Base-by-base conservation (phyloP, 1,140 invertebrate genomes). In the Diploscapter pachys region DNA sequence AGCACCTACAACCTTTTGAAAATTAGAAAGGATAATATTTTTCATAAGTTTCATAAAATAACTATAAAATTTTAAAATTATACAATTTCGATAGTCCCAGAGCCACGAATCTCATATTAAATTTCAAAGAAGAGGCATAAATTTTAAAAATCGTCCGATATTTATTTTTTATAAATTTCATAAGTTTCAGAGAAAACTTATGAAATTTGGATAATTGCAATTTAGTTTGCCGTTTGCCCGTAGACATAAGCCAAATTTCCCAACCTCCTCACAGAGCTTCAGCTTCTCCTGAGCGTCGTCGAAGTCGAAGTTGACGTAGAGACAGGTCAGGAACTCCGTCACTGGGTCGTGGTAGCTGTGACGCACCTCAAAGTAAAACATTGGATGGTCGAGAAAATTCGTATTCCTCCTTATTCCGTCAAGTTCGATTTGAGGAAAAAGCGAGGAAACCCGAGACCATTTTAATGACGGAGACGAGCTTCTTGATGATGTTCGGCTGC, bases 221-320 rank as follows among this genome's bases (percentile, higher is more conserved):
- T 31, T 31, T 31, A 31, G 31, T 31, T 31, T 31, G 1, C 31
- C 31, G 31, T 31, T 31, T 31, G 31, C 31, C 31, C 31, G 31
- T 31, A 31, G 31, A 31, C 31, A 31, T 31, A 31, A 31, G 1
- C 31, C 31, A n/a, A 80, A 64, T 74, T 51, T 31, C 13, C 52
- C n/a, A 50, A 82, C 81, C 73, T 82, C 68, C 64, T 85, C 94
- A 87, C 96, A 99, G 86, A 99, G 95, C 80, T 94, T 91, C 48
- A 99, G 87, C 85, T 99, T 99, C 79, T 95, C 90, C 80, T 98
- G 91, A 4, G 97, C 96, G 48, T 93, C 94, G 88, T 99, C 96
- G 87, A 99, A 99, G 86, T 99, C 96, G 89, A 98, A 99, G 86
- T 99, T 97, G 2, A 99, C 95, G 86, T 98, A 99, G 3, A 99